Evolutionary conservation across 1,140 invertebrate species (phyloP), one percentile per base, ranked within the genome.

Genomic region (Halyomorpha halys): DNA sequence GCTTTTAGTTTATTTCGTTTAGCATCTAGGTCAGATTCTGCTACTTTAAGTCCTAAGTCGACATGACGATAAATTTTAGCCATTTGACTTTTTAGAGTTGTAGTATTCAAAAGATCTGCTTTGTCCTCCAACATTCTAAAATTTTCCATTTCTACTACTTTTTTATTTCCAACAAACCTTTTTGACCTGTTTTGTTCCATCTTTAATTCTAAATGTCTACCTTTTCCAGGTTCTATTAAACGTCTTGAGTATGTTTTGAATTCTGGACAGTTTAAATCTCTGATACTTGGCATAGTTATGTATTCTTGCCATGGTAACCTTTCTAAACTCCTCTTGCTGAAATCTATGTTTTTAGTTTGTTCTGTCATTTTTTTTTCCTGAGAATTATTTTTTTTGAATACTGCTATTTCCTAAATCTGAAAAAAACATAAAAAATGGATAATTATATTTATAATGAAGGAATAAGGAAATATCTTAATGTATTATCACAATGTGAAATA

Each of bases 1-100:
- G 15, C 27, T 34, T 34, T 60, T 11, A 60, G 59, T 21, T 34
- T 60, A 44, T 60, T 60, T 44, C 59, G 13, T 60, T 60, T 60
- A 8, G 27, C 27, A 9, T 60, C 27, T 3, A 60, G 15, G 18
- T 60, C 59, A 16, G 23, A 21, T 34, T 60, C 59, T 8, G 34
- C 59, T 34, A n/a, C 16, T 21, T 34, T 60, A 2, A 60, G 25
- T 14, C 23, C 59, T 9, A 25, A 14, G 3, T 60, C 59, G 13
- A 60, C 59, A 16, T 60, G 16, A 4, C 59, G 23, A 2, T 34
- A 5, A 27, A 60, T 16, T 16, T 16, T n/a, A 19, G 51, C 51
- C 51, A 53, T 53, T 23, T 53, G 51, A 23, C 51, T 19, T n/a
- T 53, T n/a, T 18, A 53, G 19, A 3, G n/a, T 23, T 23, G 51